Conservation (phyloP, 2,797 vertebrate species). For the Onychomys arenicola region DNA sequence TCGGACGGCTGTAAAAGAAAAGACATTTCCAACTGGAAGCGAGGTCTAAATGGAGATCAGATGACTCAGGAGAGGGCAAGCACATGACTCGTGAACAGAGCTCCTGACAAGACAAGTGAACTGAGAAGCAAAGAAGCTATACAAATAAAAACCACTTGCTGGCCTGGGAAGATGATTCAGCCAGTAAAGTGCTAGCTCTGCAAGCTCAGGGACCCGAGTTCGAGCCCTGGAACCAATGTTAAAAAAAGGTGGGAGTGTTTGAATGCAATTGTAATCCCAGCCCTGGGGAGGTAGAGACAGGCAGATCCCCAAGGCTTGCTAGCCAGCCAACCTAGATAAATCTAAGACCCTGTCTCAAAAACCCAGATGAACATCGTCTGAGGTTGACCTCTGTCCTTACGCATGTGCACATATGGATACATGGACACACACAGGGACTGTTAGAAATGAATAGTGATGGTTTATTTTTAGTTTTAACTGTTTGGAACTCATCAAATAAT, state of each 20-base stretch:
- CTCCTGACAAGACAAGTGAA: constrained; percentile 66
- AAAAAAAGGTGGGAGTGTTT: not conserved
- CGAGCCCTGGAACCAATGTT: not conserved
- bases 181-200: not conserved
- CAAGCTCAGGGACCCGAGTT: not conserved
- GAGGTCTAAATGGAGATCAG: constrained; percentile 75
- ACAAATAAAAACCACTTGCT: constrained; percentile 18
- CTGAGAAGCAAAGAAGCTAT: constrained; percentile 41
- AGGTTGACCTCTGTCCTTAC: not conserved
- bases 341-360: not conserved
- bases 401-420: not conserved
- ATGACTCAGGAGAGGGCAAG: constrained; percentile 68
- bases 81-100: constrained; percentile 47
- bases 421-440: not conserved
- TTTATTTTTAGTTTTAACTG: not conserved
- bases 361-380: not conserved
- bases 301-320: not conserved
- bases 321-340: not conserved
- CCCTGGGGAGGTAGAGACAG: too few relatives aligned
- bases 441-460: not conserved
- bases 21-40: constrained; percentile 11
- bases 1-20: constrained; percentile 11
- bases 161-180: not conserved
- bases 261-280: not conserved
- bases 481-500: not conserved